Evolutionary conservation across 2,888 invertebrate genomes (phyloP).

Genomic region (Dilophus febrilis): DNA sequence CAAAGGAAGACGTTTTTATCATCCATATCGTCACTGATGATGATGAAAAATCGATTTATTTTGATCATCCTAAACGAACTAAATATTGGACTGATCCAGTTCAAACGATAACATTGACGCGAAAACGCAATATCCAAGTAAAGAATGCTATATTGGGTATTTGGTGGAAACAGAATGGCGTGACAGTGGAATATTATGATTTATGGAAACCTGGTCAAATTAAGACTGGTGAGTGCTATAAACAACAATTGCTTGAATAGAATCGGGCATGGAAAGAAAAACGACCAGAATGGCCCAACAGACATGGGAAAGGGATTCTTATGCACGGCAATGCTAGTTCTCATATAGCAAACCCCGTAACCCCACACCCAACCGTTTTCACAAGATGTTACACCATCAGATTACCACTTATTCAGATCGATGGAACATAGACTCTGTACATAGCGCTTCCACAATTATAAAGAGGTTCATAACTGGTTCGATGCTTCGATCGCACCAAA

Average conservation of each 20-base stretch:
- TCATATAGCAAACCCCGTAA: not conserved
- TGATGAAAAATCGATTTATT: not conserved
- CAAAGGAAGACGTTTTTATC: not conserved
- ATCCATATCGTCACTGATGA: slow-evolving; percentile 2
- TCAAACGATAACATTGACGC: too few relatives aligned
- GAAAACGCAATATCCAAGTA: too few relatives aligned
- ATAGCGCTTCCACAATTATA: too few relatives aligned
- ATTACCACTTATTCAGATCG: too few relatives aligned
- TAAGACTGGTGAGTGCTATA: not conserved
- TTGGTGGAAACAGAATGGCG: not conserved
- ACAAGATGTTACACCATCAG: too few relatives aligned
- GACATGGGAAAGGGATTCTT: not conserved
- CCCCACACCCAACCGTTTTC: too few relatives aligned
- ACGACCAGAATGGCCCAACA: not conserved
- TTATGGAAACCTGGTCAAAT: not conserved
- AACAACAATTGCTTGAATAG: not conserved
- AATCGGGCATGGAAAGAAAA: not conserved
- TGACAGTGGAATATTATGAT: not conserved
- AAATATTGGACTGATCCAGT: too few relatives aligned
- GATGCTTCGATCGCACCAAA: too few relatives aligned
- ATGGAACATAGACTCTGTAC: too few relatives aligned
- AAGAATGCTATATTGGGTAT: not conserved
- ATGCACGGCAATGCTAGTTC: not conserved
- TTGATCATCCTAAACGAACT: too few relatives aligned
- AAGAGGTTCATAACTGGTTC: too few relatives aligned